Conservation (phyloP, 2,888 invertebrate species). For the Eupithecia insigniata region DNA sequence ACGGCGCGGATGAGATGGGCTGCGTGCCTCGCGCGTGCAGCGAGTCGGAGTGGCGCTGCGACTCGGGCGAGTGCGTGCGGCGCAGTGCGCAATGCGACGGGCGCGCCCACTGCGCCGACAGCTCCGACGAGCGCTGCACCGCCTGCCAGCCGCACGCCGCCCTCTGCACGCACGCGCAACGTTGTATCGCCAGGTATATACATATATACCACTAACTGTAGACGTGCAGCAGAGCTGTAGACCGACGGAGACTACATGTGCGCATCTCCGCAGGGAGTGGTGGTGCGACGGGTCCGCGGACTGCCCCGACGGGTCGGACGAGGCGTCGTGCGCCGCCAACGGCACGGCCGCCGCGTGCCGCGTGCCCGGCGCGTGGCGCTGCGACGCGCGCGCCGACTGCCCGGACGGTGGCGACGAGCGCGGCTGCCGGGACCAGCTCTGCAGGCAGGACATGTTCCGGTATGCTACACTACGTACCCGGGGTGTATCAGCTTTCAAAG, state of each 20-base stretch:
- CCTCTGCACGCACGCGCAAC: constrained; percentile 36
- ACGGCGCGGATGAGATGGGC: constrained; percentile 89
- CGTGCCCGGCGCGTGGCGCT: constrained; percentile 84
- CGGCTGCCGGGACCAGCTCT: constrained; percentile 65
- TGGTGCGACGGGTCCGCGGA: constrained; percentile 68
- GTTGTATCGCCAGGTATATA: constrained; percentile 64
- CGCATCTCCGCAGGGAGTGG: constrained; percentile 34
- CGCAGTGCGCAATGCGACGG: constrained; percentile 57
- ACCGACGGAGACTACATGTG: neutral
- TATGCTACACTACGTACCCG: neutral
- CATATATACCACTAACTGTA: neutral
- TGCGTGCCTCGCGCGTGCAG: constrained; percentile 89
- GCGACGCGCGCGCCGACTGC: constrained; percentile 87
- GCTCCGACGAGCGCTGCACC: constrained; percentile 82
- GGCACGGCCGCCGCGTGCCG: constrained; percentile 77
- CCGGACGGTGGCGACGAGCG: constrained; percentile 85
- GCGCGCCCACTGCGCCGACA: constrained; percentile 80
- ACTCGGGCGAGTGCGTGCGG: constrained; percentile 87
- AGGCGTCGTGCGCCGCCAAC: constrained; percentile 38
- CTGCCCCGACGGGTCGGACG: constrained; percentile 71
- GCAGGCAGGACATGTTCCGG: constrained; percentile 73
- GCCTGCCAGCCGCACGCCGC: constrained; percentile 54
- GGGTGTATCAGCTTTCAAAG: no score
- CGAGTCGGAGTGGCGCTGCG: constrained; percentile 87
- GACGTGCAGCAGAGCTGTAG: neutral